These are phyloP conservation scores for Plebejus anna DNA, from an alignment of 2,888 invertebrate species.

Conservation along the genomic window DNA sequence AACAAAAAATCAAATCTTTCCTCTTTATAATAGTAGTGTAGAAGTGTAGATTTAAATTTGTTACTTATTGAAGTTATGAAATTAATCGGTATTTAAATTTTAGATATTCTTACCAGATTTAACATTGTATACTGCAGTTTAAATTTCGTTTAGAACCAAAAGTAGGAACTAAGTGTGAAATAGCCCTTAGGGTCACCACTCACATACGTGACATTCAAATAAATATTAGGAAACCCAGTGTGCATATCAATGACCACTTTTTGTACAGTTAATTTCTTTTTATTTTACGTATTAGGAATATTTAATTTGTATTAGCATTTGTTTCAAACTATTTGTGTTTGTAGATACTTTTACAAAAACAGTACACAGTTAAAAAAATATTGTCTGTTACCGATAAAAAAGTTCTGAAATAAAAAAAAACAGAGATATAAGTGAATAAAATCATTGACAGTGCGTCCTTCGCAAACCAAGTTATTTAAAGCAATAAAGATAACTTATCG, in stretches of 20 bases:
- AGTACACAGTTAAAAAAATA: background rate
- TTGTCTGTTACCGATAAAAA: background rate
- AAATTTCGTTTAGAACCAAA: background rate
- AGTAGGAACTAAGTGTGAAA: background rate
- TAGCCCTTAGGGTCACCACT: constrained; percentile 16
- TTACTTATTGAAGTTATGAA: background rate
- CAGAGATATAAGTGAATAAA: background rate
- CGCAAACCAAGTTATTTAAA: background rate
- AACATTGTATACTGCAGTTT: background rate
- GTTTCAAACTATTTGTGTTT: background rate
- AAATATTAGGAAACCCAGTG: background rate
- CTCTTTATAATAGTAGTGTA: too few species aligned
- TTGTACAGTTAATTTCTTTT: constrained; percentile 5
- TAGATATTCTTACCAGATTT: background rate
- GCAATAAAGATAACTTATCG: constrained; percentile 23
- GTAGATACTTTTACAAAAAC: background rate
- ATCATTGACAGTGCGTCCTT: background rate
- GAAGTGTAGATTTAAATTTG: background rate
- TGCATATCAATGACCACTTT: constrained; percentile 22
- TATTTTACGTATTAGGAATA: constrained; percentile 24
- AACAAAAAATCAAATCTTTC: too few species aligned
- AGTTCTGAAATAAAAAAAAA: background rate
- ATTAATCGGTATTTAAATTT: background rate
- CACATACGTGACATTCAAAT: constrained; percentile 18
- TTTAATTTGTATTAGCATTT: constrained; percentile 1